A percentile compares a stretch with the other conserved stretches of the same genome.
These are phyloP conservation scores for Anser cygnoides DNA, from an alignment of 2,113 vertebrate species.

Conservation along the genomic window DNA sequence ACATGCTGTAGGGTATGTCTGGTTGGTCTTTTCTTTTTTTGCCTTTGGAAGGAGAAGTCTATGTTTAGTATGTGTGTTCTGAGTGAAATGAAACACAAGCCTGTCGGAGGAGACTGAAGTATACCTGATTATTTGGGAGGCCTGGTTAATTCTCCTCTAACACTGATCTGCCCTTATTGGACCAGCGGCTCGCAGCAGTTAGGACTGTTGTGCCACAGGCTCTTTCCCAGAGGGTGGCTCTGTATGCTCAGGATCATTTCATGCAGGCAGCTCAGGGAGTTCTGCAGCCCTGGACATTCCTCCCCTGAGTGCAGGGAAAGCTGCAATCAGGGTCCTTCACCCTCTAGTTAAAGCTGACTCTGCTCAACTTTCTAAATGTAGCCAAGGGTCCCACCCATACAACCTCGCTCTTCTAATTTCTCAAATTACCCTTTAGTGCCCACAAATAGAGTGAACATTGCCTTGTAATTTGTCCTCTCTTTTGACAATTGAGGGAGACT, in stretches of 20 bases:
- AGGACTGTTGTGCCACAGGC: neutral
- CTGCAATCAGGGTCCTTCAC: slow-evolving; percentile 63
- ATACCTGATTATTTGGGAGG: neutral
- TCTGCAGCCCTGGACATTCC: neutral
- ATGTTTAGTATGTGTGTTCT: neutral
- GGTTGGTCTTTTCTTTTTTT: neutral
- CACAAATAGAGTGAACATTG: slow-evolving; percentile 72
- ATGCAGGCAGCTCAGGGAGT: neutral
- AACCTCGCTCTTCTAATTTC: slow-evolving; percentile 67
- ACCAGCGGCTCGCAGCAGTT: neutral
- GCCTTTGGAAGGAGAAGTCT: neutral
- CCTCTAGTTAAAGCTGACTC: slow-evolving; percentile 74
- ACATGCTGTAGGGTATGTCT: neutral
- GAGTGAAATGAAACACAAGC: neutral
- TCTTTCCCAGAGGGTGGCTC: neutral
- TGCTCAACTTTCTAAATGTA: slow-evolving; percentile 72
- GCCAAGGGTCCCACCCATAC: slow-evolving; percentile 62
- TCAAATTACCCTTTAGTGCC: slow-evolving; percentile 74
- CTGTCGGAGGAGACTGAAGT: neutral
- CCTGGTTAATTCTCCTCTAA: neutral
- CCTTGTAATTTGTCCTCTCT: slow-evolving; percentile 82
- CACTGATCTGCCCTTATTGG: neutral
- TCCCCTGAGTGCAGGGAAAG: neutral
- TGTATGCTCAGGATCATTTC: neutral
- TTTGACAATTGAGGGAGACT: slow-evolving; percentile 62